Evolutionary conservation across 2,888 invertebrate species (phyloP).

Genomic region (Sinodicranocentrus sp.): DNA sequence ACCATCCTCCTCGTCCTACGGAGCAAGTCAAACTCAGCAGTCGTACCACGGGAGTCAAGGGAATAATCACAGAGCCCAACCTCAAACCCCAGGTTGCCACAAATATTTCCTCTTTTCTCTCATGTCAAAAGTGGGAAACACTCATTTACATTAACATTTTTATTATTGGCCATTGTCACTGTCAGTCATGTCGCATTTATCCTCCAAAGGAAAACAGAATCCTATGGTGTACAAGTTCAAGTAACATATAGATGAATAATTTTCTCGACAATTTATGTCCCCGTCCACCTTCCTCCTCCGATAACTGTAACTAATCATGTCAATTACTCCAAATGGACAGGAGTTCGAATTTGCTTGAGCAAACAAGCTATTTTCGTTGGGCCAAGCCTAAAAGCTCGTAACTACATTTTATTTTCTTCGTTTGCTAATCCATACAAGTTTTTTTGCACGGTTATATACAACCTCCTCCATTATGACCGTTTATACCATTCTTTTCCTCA

Average conservation of each 20-base stretch:
- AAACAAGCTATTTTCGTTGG: background rate
- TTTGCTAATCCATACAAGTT: too few species aligned
- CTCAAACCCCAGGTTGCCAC: constrained; percentile 74
- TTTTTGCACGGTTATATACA: too few species aligned
- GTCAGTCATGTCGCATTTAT: background rate
- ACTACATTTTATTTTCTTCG: too few species aligned
- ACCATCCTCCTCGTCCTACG: constrained; percentile 5
- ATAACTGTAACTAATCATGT: constrained; percentile 14
- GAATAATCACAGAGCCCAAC: constrained; percentile 66
- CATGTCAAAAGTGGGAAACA: constrained; percentile 22
- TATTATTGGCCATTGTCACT: constrained; percentile 15
- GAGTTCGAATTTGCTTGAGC: background rate
- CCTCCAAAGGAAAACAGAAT: too few species aligned
- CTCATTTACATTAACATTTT: constrained; percentile 19
- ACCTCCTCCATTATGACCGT: too few species aligned
- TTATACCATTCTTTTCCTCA: too few species aligned
- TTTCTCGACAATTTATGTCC: too few species aligned
- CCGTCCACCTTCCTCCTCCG: background rate
- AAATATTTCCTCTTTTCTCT: constrained; percentile 36
- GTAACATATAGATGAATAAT: too few species aligned
- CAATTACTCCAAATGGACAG: background rate
- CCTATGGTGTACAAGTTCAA: too few species aligned
- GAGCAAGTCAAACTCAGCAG: background rate
- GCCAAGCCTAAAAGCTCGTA: too few species aligned
- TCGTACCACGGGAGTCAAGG: constrained; percentile 45